Evolutionary conservation across 2,888 invertebrate species (phyloP), one percentile per base, ranked within the genome.

Genomic region (Torymus auratus): DNA sequence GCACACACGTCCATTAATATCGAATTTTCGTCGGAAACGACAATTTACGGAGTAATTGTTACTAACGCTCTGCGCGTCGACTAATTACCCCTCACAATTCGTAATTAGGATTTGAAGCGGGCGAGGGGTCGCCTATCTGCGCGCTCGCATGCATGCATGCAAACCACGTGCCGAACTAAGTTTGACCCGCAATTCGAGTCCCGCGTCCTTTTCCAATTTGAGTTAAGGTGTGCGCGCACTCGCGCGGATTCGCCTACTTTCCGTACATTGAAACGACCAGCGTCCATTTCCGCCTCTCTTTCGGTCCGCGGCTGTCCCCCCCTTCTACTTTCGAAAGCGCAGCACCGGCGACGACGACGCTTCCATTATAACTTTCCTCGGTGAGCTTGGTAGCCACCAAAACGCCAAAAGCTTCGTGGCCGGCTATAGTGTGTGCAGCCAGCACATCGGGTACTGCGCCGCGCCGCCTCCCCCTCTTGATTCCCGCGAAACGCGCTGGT

Each of bases 361-460:
- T 83, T 83, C 82, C 83, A 84, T 84, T 85, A 84, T 83, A 84
- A 85, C 85, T 85, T 85, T 82, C 73, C 62, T 70, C 20, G 12
- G 52, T 7, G 50, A 28, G 53, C 58, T 41, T 58, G 56, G 71
- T 62, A 15, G 50, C 53, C 41, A 20, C 62, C 69, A 20, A 81
- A 73, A 77, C 62, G 72, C 65, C 76, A 28, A 80, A 23, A 74
- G 76, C 70, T 55, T 64, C 23, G 4, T 12, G 15, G 15, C 50
- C 23, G 28, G 15, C 15, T 13, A 55, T 13, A 55, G 60, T 55
- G 20, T 20, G 20, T 20, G 20, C 2, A 20, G 20, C 20, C 20
- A 20, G 20, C 20, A 20, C 20, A 20, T 20, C 20, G 20, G 20
- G 0, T 20, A n/a, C 20, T 61, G 20, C 56, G 2, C 11, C 41